Conservation (phyloP, 2,113 vertebrate species). For the Saccopteryx bilineata region DNA sequence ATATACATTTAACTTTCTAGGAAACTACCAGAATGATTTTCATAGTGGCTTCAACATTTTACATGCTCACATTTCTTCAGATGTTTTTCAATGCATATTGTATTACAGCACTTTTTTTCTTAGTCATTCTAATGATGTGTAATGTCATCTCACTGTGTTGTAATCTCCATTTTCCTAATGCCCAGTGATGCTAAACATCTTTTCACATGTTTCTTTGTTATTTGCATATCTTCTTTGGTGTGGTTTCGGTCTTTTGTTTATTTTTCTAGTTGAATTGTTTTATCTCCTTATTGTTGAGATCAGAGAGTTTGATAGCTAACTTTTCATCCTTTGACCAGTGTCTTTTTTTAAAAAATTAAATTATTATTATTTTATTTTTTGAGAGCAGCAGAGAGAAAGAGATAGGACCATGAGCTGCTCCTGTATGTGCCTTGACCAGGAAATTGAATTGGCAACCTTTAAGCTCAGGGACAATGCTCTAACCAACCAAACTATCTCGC, state of each 20-base stretch:
- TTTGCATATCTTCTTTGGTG: neutral
- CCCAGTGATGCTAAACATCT: neutral
- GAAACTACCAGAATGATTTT: neutral
- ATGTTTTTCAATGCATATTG: neutral
- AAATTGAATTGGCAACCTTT: no score
- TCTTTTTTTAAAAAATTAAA: neutral
- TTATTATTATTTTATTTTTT: neutral
- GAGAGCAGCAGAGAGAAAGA: no score
- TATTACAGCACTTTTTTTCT: neutral
- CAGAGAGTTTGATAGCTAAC: neutral
- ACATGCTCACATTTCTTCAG: neutral
- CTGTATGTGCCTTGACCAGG: no score
- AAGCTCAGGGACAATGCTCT: no score
- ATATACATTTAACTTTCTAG: neutral
- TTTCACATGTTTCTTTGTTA: neutral
- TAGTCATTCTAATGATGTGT: neutral
- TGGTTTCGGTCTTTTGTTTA: neutral
- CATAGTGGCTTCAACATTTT: neutral
- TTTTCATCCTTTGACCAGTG: neutral
- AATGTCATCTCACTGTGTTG: neutral
- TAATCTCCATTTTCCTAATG: constrained; percentile 22
- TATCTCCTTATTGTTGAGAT: neutral
- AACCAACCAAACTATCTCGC: no score
- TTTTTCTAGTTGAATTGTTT: constrained; percentile 13
- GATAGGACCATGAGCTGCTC: no score